A percentile compares a stretch with the other conserved stretches of the same genome.
Evolutionary conservation across 2,888 invertebrate species (phyloP).

Genomic region (Cinara cedri): DNA sequence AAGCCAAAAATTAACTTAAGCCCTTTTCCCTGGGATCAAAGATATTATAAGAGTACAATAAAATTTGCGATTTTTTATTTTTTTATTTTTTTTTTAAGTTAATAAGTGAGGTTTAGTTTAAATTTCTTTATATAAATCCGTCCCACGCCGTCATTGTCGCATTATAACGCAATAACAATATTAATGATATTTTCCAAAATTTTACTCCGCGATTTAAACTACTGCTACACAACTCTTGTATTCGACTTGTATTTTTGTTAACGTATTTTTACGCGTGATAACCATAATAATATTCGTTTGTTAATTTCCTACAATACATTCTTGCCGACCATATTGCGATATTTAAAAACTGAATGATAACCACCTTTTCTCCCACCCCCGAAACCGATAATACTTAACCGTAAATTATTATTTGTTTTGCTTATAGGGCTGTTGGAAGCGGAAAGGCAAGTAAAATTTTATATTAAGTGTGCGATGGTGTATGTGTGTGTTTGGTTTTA

Average conservation of each 20-base stretch:
- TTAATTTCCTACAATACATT: neutral
- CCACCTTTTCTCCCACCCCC: neutral
- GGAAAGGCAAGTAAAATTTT: conserved; percentile 52
- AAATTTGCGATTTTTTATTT: too few species aligned
- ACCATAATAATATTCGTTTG: neutral
- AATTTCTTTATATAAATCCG: too few species aligned
- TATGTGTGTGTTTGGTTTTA: neutral
- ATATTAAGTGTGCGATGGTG: neutral
- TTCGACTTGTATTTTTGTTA: neutral
- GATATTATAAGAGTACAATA: too few species aligned
- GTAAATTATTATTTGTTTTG: conserved; percentile 49
- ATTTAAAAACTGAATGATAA: too few species aligned
- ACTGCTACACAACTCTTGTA: too few species aligned
- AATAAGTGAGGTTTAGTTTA: too few species aligned
- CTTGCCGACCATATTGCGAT: too few species aligned
- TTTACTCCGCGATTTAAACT: too few species aligned
- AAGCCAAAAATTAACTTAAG: too few species aligned
- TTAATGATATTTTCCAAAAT: neutral
- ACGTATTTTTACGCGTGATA: neutral
- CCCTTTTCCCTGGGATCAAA: too few species aligned
- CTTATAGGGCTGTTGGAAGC: conserved; percentile 53
- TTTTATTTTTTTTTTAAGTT: too few species aligned
- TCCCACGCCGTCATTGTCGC: too few species aligned
- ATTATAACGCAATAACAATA: neutral
- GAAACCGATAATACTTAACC: conserved; percentile 26